These are phyloP conservation scores for Pandemis heparana DNA, from an alignment of 2,888 invertebrate genomes.

Conservation along the genomic window DNA sequence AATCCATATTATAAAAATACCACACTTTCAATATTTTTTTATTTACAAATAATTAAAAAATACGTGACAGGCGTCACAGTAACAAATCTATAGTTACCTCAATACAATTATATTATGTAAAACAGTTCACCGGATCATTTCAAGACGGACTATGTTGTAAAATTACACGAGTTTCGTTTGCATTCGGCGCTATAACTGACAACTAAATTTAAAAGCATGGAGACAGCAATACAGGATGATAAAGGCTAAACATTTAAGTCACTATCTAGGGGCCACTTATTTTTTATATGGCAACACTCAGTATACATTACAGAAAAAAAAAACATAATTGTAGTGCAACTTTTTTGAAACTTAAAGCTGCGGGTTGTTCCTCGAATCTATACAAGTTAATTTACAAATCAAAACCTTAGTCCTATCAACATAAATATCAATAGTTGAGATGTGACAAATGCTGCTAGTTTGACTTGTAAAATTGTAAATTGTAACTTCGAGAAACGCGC, in stretches of 20 bases:
- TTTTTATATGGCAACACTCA: conserved; percentile 1
- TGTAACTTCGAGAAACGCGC: no score
- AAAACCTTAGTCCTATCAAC: no score
- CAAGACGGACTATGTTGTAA: conserved; percentile 43
- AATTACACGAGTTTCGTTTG: conserved; percentile 14
- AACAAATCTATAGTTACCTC: conserved; percentile 67
- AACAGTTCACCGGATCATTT: conserved; percentile 50
- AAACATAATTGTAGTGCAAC: background rate
- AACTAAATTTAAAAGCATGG: no score
- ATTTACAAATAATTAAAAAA: conserved; percentile 78
- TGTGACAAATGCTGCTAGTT: no score
- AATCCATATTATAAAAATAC: conserved; percentile 44
- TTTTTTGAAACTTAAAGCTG: no score
- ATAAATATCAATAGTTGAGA: no score
- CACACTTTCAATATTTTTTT: conserved; percentile 64
- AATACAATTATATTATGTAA: conserved; percentile 48
- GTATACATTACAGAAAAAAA: background rate
- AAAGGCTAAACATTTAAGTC: background rate
- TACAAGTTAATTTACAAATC: no score
- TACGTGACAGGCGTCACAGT: conserved; percentile 65
- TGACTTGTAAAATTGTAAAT: no score
- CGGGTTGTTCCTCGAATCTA: no score
- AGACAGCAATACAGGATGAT: background rate
- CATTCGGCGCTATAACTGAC: background rate
- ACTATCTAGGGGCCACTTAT: background rate